Evolutionary conservation across 2,113 vertebrate species (phyloP).

Genomic region (Gracilinanus agilis): DNA sequence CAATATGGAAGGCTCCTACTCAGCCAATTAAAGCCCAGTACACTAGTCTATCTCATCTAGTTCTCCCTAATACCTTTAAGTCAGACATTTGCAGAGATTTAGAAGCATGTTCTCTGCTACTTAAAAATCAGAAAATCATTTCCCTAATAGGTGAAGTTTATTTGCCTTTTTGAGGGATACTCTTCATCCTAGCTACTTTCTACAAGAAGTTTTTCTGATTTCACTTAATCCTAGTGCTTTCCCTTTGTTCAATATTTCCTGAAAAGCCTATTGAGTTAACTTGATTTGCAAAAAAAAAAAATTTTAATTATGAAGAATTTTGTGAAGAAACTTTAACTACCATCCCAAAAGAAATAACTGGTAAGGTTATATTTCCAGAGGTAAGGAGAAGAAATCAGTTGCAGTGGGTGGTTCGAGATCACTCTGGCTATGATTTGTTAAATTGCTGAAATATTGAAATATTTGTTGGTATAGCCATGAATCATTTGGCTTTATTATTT

Average conservation of each 20-base stretch:
- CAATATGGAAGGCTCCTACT: not conserved
- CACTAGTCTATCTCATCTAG: not conserved
- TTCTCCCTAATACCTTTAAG: not conserved
- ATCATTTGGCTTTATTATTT: too few relatives aligned
- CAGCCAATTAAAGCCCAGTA: not conserved
- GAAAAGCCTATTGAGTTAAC: not conserved
- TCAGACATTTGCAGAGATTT: not conserved
- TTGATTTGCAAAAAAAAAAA: not conserved
- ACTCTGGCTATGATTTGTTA: not conserved
- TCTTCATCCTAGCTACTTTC: not conserved
- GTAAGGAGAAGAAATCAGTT: not conserved
- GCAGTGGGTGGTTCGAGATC: not conserved
- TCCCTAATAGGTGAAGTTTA: not conserved
- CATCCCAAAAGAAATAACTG: not conserved
- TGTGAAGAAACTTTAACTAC: not conserved
- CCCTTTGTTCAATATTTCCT: not conserved
- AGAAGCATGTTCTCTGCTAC: not conserved
- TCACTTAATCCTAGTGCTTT: not conserved
- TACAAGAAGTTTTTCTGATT: not conserved
- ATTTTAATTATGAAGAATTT: not conserved
- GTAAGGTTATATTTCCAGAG: not conserved
- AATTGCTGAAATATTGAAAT: not conserved
- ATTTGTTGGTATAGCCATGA: not conserved
- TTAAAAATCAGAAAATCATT: not conserved
- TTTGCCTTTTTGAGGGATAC: not conserved